Evolutionary conservation across 2,797 vertebrate genomes (phyloP).

Genomic region (Sebastes trivittatus): DNA sequence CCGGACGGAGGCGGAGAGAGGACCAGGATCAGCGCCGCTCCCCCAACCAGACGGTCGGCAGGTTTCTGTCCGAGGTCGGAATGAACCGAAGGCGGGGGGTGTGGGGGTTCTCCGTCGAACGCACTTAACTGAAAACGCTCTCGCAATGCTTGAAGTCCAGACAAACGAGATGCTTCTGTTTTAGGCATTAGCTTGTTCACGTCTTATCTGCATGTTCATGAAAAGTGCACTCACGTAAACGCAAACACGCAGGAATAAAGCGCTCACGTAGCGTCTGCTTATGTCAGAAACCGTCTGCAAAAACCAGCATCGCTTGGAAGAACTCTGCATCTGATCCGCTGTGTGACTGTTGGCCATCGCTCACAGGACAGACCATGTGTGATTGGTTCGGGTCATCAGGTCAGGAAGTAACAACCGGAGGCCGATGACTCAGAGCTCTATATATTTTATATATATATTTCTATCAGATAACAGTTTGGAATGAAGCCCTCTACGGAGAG

Average conservation of each 20-base stretch:
- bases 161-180: slow-evolving; percentile 35
- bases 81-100: neutral
- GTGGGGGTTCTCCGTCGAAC: neutral
- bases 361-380: neutral
- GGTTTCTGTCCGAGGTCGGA: neutral
- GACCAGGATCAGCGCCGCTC: slow-evolving; percentile 1
- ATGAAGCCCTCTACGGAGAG: neutral
- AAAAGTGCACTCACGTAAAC: slow-evolving; percentile 21
- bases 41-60: neutral
- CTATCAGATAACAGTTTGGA: too few relatives aligned
- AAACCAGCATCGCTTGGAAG: slow-evolving; percentile 28
- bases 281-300: neutral
- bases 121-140: slow-evolving; percentile 37
- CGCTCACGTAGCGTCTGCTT: slow-evolving; percentile 44
- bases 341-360: neutral
- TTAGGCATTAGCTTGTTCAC: slow-evolving; percentile 69
- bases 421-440: neutral
- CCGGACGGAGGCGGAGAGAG: neutral
- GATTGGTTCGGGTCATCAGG: too few relatives aligned
- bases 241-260: slow-evolving; percentile 24
- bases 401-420: too few relatives aligned
- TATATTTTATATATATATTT: neutral
- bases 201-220: slow-evolving; percentile 65
- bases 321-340: slow-evolving; percentile 10
- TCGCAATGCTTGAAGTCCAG: slow-evolving; percentile 54